phyloP scores from a whole-genome alignment of 2,113 vertebrate species.

The Helogale parvula region DNA sequence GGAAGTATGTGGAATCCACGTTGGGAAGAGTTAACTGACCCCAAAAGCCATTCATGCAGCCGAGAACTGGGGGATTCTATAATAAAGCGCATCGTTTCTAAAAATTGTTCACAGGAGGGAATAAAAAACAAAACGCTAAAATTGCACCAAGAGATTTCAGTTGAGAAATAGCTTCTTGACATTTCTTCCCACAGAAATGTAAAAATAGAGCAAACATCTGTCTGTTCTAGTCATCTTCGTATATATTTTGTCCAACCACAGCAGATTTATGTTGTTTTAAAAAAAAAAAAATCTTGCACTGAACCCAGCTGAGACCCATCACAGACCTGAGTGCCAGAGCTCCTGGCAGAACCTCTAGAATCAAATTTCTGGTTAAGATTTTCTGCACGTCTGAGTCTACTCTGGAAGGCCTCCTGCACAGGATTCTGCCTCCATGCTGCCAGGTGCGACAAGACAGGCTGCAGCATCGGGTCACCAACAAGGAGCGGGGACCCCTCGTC shows the following conservation, averaged over 20 bases:
- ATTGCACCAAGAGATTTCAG: not conserved
- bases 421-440: not conserved
- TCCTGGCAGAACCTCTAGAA: not conserved
- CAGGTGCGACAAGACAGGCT: not conserved
- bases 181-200: conserved; percentile 46
- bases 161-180: conserved; percentile 18
- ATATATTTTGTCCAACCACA: not conserved
- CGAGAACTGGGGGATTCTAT: not conserved
- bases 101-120: not conserved
- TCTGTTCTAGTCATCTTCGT: not conserved
- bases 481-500: not conserved
- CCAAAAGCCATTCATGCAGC: not conserved
- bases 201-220: conserved; percentile 54
- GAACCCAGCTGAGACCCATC: not conserved
- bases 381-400: not conserved
- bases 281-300: not conserved
- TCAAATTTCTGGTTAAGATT: not conserved
- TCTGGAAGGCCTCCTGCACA: not conserved
- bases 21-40: not conserved
- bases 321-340: not conserved
- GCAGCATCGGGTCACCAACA: not conserved
- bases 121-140: not conserved
- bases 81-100: not conserved
- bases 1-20: not conserved
- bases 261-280: not conserved